A percentile compares a stretch with the other conserved stretches of the same genome.
Conservation (phyloP, 2,113 vertebrate species). For the Erpornis zantholeuca region DNA sequence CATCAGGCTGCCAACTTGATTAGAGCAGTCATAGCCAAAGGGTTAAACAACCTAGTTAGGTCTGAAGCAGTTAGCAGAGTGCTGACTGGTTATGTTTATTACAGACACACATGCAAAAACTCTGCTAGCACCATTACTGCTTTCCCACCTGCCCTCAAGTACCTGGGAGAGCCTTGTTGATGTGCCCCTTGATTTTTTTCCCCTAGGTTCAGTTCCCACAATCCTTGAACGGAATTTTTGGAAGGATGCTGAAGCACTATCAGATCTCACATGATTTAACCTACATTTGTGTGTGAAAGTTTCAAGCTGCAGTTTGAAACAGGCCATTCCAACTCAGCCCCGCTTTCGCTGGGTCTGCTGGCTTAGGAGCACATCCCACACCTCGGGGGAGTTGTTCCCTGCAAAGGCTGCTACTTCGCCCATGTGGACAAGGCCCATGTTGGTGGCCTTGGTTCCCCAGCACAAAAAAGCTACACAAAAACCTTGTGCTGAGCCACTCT, state of each 20-base stretch:
- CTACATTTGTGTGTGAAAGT: neutral
- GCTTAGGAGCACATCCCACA: neutral
- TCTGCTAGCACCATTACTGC: neutral
- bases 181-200: neutral
- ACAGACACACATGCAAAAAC: neutral
- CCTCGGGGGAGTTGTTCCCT: neutral
- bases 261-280: neutral
- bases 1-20: neutral
- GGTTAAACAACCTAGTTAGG: neutral
- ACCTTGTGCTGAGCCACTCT: rapidly evolving
- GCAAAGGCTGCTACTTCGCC: neutral
- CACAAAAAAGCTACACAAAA: neutral
- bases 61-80: neutral
- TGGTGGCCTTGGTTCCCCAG: neutral
- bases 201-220: neutral
- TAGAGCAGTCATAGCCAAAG: neutral
- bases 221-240: neutral
- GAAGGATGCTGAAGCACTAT: neutral
- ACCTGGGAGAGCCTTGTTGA: neutral
- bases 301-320: neutral
- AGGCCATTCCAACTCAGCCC: neutral
- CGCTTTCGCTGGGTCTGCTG: rapidly evolving
- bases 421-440: neutral
- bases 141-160: neutral
- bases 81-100: neutral